Base-by-base conservation (phyloP, 2,113 vertebrate genomes). In the Motacilla alba region DNA sequence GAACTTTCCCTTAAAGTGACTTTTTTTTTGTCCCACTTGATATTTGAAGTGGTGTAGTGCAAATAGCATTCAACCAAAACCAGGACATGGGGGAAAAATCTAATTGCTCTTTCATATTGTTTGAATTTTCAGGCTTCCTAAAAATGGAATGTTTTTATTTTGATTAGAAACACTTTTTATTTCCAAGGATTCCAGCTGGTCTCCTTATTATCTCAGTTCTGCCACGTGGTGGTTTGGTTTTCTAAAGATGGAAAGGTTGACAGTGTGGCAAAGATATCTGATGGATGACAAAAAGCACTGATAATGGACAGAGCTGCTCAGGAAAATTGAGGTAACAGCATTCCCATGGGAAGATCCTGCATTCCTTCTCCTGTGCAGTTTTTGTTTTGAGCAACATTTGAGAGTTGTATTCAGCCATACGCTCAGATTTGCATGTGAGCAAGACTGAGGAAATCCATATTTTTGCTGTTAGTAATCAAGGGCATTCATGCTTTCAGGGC, bases 241-340 rank as follows among this genome's bases (percentile, higher is more conserved):
- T 27, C 55, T 87, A 10, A 53, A 77, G 72, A 44, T 6, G 9
- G 83, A 72, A 88, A 37, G 11, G 5, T 2, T 27, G 62, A n/a
- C 3, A 7, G 39, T 1, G 3, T 30, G 50, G 30, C 46, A 33
- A 31, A 66, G 35, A 8, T 31, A 17, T 16, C 3, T n/a, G 55
- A 15, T 15, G 47, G 46, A 4, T 27, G 46, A 19, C 37, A 46
- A 37, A 76, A 22, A 18, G 20, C 9, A 1, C 0, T 23, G 64
- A 14, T 41, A 68, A 44, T 18, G 44, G 33, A 10, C 9, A 15
- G 19, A 83, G 9, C 13, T 87, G 39, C 60, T 47, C 19, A 78
- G 82, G 62, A 39, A 37, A 68, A 63, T 0, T 8, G 39, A 33
- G 16, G 9, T 15, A 35, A 20, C 16, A 17, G 7, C 0, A 0